Evolutionary conservation across 2,797 vertebrate genomes (phyloP).

Genomic region (Sitta carolinensis): DNA sequence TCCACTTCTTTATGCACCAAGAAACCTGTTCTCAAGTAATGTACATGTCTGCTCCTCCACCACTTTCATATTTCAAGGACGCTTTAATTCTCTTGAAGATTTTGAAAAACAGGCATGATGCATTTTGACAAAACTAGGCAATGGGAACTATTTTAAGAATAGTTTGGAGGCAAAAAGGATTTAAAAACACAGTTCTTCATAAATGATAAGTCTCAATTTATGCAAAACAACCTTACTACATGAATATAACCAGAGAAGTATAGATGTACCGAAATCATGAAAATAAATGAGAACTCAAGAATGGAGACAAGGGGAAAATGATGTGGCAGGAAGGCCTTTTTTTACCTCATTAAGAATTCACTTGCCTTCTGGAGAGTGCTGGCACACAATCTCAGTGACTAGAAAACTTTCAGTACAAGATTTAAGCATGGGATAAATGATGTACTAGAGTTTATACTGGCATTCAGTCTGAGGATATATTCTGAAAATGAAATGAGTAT

Average conservation of each 20-base stretch:
- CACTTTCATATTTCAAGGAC: not conserved
- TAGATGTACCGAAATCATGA: not conserved
- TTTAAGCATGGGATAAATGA: not conserved
- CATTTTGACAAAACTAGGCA: conserved; percentile 10
- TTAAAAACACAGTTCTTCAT: conserved; percentile 9
- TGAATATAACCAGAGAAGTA: not conserved
- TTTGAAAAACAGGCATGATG: not conserved
- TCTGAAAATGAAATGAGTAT: not conserved
- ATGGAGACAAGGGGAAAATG: not conserved
- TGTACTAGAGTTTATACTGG: not conserved
- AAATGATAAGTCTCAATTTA: not conserved
- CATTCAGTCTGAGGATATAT: not conserved
- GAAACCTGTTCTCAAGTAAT: not conserved
- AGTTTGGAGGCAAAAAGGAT: conserved; percentile 21
- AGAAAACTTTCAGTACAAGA: not conserved
- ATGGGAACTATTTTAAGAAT: not conserved
- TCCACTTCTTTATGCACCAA: not conserved
- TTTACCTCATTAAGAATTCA: not conserved
- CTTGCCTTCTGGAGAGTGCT: not conserved
- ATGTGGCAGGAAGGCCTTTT: not conserved
- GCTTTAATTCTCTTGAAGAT: conserved; percentile 6
- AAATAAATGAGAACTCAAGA: not conserved
- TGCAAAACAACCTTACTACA: not conserved
- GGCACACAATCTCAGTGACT: not conserved
- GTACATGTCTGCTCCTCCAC: not conserved